Evolutionary conservation across 2,797 vertebrate species (phyloP), one percentile per base, ranked within the genome.

Genomic region (Danio albolineatus): DNA sequence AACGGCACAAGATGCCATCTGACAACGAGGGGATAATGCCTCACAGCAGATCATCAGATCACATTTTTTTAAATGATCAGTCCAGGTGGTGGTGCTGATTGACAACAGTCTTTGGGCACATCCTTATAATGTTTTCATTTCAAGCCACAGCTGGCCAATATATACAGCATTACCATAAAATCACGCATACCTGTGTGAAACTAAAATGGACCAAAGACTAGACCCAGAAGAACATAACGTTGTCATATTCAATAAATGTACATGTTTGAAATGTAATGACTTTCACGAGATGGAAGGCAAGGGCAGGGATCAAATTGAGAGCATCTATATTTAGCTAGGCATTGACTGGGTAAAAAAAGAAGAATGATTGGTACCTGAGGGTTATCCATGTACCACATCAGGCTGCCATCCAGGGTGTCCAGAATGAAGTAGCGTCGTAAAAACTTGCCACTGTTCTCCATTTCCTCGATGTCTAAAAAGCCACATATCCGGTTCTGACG

Each of bases 361-460:
- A 41, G 3, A 21, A 6, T 12, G 5, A 14, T 46, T 49, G 60
- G 86, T 89, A 96, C 95, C 87, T 88, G 87, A 1, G 87, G 87
- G 75, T 96, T 96, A 87, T 96, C 95, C 95, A 96, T 96, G 91
- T 95, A 96, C 95, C 95, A 96, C 43, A 95, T 91, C 83, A 96
- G 92, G 79, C 90, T 95, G 71, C 95, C 94, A 64, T 94, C 93
- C 85, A 86, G 85, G 0, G 93, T 94, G 85, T 96, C 95, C 93
- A 96, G 87, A 82, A 96, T 96, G 82, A 96, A 96, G 89, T 96
- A 96, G 21, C 95, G 90, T 46, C 95, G 94, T 81, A 95, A 91
- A 86, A 96, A 96, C 64, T 95, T 96, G 73, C 95, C 95, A 70
- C 95, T 95, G 78, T 94, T 95, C 87, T 96, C 95, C 92, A 94